These are phyloP conservation scores for Cheilosia urbana DNA, from an alignment of 2,888 invertebrate species.

Conservation along the genomic window DNA sequence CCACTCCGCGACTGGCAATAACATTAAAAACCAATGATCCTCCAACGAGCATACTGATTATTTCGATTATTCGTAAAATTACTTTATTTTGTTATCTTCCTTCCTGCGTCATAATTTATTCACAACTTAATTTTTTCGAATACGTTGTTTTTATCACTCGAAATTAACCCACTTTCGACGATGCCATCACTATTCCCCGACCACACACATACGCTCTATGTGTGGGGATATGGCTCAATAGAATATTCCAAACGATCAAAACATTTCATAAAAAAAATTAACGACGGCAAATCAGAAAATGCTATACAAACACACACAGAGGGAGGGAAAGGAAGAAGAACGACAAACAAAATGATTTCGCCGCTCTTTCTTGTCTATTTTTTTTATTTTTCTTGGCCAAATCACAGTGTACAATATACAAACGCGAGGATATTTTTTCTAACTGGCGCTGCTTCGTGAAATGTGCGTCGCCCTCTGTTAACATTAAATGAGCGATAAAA, in stretches of 20 bases:
- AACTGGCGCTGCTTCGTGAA: background rate
- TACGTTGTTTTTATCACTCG: conserved; percentile 63
- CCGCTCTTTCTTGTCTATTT: background rate
- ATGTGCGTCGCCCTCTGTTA: conserved; percentile 42
- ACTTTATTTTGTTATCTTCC: conserved; percentile 21
- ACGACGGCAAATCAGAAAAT: conserved; percentile 24
- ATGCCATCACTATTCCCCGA: conserved; percentile 37
- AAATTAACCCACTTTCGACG: conserved; percentile 60
- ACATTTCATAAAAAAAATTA: conserved; percentile 55
- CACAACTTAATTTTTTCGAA: conserved; percentile 66
- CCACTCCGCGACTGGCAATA: conserved; percentile 30
- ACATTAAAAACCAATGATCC: conserved; percentile 61
- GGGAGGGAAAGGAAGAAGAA: background rate
- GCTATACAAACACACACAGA: background rate
- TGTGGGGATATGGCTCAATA: conserved; percentile 53
- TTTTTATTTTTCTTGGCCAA: background rate
- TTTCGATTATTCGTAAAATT: conserved; percentile 50
- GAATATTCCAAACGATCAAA: conserved; percentile 67
- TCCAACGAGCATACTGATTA: conserved; percentile 42
- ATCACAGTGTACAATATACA: conserved; percentile 30
- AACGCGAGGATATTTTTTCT: conserved; percentile 33
- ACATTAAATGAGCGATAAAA: conserved; percentile 53
- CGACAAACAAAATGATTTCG: conserved; percentile 12
- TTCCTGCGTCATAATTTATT: conserved; percentile 52
- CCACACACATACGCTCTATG: conserved; percentile 23